A percentile compares a stretch with the other conserved stretches of the same genome.
Conservation (phyloP, 2,888 invertebrate genomes). For the Icerya purchasi region DNA sequence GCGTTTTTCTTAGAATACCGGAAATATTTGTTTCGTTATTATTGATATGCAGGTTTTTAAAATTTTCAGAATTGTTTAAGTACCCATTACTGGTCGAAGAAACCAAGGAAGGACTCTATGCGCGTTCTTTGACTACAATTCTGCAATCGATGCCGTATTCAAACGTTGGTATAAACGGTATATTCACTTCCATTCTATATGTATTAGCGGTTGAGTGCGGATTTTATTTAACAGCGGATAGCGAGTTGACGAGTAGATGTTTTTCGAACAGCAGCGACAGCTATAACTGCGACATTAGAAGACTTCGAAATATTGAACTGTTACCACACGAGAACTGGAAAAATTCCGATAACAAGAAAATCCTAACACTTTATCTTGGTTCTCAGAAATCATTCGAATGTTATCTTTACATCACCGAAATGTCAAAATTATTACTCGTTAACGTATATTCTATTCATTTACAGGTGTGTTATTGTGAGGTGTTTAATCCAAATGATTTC, state of each 20-base stretch:
- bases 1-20: no score
- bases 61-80: conserved; percentile 5
- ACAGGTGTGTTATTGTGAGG: conserved; percentile 1
- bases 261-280: neutral
- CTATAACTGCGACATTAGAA: conserved; percentile 5
- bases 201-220: conserved; percentile 6
- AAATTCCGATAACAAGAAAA: neutral
- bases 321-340: neutral
- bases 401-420: neutral
- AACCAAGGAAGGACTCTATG: neutral
- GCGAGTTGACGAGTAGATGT: no score
- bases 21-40: no score
- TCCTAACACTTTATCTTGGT: conserved; percentile 3
- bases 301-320: neutral
- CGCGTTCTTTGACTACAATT: conserved; percentile 4
- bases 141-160: neutral
- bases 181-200: conserved; percentile 5
- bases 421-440: neutral
- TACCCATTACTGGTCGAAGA: conserved; percentile 6
- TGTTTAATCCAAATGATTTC: neutral
- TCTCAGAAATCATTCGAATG: conserved; percentile 5
- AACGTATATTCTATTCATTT: neutral
- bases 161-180: conserved; percentile 1
- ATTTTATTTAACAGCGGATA: conserved; percentile 1
- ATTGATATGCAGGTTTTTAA: no score